Percentiles rank a stretch among this genome's conserved stretches.
phyloP scores from a whole-genome alignment of 2,888 invertebrate species.

The Scaeva pyrastri region DNA sequence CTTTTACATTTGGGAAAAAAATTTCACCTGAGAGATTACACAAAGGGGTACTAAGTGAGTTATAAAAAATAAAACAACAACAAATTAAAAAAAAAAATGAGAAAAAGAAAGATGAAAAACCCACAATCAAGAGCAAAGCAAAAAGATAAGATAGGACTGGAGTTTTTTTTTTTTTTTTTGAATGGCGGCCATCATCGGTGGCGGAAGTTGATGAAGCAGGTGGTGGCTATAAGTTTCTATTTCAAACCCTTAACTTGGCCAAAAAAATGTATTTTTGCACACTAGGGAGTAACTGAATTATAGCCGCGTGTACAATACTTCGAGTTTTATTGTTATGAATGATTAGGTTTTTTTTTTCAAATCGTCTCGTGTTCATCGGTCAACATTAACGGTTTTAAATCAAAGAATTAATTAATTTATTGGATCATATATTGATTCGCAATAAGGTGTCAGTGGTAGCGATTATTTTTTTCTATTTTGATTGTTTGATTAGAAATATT shows the following conservation, averaged over 20 bases:
- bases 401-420: slow-evolving; percentile 72
- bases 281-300: slow-evolving; percentile 49
- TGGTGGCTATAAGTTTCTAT: slow-evolving; percentile 42
- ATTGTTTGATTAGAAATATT: slow-evolving; percentile 39
- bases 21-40: slow-evolving; percentile 19
- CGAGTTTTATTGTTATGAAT: slow-evolving; percentile 17
- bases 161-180: not conserved
- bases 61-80: too few relatives aligned
- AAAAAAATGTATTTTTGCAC: slow-evolving; percentile 65
- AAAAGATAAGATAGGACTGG: slow-evolving; percentile 62
- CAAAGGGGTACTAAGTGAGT: slow-evolving; percentile 34
- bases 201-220: not conserved
- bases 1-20: slow-evolving; percentile 19
- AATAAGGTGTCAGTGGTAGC: slow-evolving; percentile 64
- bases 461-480: slow-evolving; percentile 55
- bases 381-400: slow-evolving; percentile 50
- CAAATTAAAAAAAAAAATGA: slow-evolving; percentile 11
- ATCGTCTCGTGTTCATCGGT: slow-evolving; percentile 15
- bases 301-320: slow-evolving; percentile 21
- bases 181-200: not conserved
- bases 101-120: slow-evolving; percentile 52
- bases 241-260: slow-evolving; percentile 19
- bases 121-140: slow-evolving; percentile 52
- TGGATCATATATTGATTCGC: slow-evolving; percentile 62
- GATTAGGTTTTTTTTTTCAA: slow-evolving; percentile 29